Base-by-base conservation (phyloP, 2,888 invertebrate genomes). In the Xylota sylvarum region DNA sequence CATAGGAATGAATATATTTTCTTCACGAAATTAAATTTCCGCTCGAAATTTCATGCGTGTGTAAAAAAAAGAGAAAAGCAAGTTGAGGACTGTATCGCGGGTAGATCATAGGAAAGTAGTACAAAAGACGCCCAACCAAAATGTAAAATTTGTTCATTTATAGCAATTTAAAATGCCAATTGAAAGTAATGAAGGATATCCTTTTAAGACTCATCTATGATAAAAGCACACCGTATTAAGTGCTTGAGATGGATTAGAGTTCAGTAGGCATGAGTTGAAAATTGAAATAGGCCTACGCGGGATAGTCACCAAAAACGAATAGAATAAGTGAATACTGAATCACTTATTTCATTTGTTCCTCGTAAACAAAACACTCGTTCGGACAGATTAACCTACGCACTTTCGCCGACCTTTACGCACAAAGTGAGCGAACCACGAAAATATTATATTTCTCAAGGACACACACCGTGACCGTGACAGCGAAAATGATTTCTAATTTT, bases 141-240 rank as follows among this genome's bases (percentile, higher is more conserved):
- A 14, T 4, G 27, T 19, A 48, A 35, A 46, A 23, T 35, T 46
- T 23, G 14, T 27, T 27, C 52, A 52, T n/a, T 70, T 27, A 12
- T 9, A 19, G 10, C 55, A 70, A 72, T 79, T 72, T 62, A 79
- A 56, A 30, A 10, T 6, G 17, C 17, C 64, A 79, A 79, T 79
- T 79, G 79, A 79, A 14, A 48, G 27, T 79, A 79, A 79, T 79
- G 30, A 48, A 56, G 64, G n/a, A 79, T 79, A 79, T 79, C 79
- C 79, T 79, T 77, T 37, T 17, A 32, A 40, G 19, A 9, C n/a
- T 46, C 23, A 37, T 48, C 37, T 17, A 35, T n/a, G 14, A 7
- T 35, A 46, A 4, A 52, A 55, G 40, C 14, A 43, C 43, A n/a
- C 6, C 14, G 14, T 14, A 43, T 14, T 46, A 35, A 58, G 56